Conservation (phyloP, 2,797 vertebrate species). For the Furcifer pardalis region DNA sequence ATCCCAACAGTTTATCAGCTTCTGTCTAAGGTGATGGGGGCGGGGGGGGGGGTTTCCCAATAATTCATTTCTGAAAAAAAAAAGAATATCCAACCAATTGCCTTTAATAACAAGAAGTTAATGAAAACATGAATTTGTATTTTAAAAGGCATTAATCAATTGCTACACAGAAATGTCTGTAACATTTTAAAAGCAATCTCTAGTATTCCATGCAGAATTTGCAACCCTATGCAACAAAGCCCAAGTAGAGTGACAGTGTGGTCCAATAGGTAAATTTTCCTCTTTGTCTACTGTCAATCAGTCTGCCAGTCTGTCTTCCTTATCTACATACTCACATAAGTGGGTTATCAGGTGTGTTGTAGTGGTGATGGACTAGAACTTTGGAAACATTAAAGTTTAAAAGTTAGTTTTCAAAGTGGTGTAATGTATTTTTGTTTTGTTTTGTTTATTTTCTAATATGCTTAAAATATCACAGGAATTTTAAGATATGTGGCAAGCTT, state of each 20-base stretch:
- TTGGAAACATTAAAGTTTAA: too few species aligned
- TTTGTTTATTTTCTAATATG: too few species aligned
- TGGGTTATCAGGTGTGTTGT: too few species aligned
- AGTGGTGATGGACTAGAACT: too few species aligned
- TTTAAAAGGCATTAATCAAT: constrained; percentile 17
- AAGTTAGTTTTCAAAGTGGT: too few species aligned
- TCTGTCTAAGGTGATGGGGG: background rate
- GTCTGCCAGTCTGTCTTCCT: background rate
- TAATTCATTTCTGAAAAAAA: constrained; percentile 11
- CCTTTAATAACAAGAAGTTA: constrained; percentile 24
- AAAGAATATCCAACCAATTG: constrained; percentile 9
- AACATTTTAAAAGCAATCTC: background rate
- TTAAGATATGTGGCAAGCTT: too few species aligned
- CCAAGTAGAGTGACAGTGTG: background rate
- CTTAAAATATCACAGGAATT: too few species aligned
- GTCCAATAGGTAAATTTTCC: background rate
- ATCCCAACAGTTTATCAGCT: background rate
- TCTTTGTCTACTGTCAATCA: background rate
- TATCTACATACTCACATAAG: too few species aligned
- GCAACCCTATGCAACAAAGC: background rate
- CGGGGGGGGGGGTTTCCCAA: background rate
- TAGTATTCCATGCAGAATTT: background rate
- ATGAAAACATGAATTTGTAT: constrained; percentile 26
- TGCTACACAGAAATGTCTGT: background rate
- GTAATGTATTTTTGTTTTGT: too few species aligned